Evolutionary conservation across 2,113 vertebrate species (phyloP).

Genomic region (Bambusicola thoracicus): DNA sequence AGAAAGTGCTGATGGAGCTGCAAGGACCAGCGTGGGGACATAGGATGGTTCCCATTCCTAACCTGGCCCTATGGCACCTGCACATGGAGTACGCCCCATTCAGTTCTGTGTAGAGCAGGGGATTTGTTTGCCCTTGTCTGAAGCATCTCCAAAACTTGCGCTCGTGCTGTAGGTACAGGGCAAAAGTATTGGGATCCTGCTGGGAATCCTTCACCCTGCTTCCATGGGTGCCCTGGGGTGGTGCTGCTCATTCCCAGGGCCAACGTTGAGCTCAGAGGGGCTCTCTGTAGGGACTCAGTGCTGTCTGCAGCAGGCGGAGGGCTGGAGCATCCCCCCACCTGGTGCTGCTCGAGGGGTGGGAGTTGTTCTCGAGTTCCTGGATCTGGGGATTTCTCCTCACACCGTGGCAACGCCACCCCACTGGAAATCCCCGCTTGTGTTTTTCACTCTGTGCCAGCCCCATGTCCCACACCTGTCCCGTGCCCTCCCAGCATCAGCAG

Average conservation of each 20-base stretch:
- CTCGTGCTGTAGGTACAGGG: not conserved
- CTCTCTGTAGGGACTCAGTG: too few relatives aligned
- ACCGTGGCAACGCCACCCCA: rapidly evolving
- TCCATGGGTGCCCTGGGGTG: not conserved
- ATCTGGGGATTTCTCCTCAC: not conserved
- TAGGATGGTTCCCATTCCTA: not conserved
- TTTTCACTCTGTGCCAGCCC: rapidly evolving
- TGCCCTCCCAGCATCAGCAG: not conserved
- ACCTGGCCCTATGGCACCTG: rapidly evolving
- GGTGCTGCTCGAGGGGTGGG: not conserved
- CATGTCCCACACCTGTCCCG: too few relatives aligned
- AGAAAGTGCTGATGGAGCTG: not conserved
- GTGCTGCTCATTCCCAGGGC: not conserved
- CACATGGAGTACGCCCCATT: not conserved
- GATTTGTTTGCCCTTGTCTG: not conserved
- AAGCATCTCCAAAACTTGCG: not conserved
- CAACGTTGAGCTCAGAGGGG: not conserved
- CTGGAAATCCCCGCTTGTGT: not conserved
- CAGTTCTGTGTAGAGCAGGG: rapidly evolving
- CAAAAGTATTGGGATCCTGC: not conserved
- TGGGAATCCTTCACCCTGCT: not conserved
- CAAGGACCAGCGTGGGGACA: not conserved
- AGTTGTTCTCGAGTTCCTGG: not conserved
- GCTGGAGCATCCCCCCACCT: not conserved
- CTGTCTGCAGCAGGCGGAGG: too few relatives aligned